Base-by-base conservation (phyloP, 2,113 vertebrate genomes). In the Paratilapia polleni region DNA sequence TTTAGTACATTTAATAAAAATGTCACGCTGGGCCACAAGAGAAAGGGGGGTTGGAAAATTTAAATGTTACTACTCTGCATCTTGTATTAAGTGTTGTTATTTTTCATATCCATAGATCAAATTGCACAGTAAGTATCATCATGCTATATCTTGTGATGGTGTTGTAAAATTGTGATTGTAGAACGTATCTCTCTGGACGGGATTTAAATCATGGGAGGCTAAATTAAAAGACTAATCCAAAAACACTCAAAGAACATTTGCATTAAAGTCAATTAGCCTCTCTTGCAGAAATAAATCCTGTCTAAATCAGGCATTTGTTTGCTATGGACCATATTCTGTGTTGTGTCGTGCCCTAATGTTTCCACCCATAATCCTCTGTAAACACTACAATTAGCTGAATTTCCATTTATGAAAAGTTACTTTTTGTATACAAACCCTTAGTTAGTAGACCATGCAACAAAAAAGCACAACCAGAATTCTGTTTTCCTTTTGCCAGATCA, bases 121-220 rank as follows among this genome's bases (percentile, higher is more conserved):
- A 96, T 97, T 92, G 90, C 97, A 94, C 96, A 96, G 97, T 98
- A 94, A 98, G 97, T 98, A 97, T 84, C 26, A 19, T 77, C 0
- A 12, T 3, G 38, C 2, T 57, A 9, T 20, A 5, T 26, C 36
- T 73, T 86, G 60, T 78, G 17, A 59, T 19, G 0, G 66, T 70
- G 66, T 28, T 13, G 8, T 73, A 49, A 73, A 73, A 62, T 57
- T 79, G 63, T 87, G 34, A 54, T 87, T 28, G 26, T 84, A 38
- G 24, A 49, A 26, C 64, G 8, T 14, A 10, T 54, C 19, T 77
- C 41, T 80, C 26, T 80, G 85, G 60, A 61, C 81, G 75, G 47
- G 74, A 74, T 68, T 75, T 36, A 70, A 77, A 9, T 26, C 6
- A 58, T 8, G 12, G 6, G 24, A 38, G 1, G 68, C 26, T n/a